Percentiles rank a stretch among this genome's conserved stretches.
phyloP scores from a whole-genome alignment of 2,797 vertebrate genomes.

The Erithacus rubecula region DNA sequence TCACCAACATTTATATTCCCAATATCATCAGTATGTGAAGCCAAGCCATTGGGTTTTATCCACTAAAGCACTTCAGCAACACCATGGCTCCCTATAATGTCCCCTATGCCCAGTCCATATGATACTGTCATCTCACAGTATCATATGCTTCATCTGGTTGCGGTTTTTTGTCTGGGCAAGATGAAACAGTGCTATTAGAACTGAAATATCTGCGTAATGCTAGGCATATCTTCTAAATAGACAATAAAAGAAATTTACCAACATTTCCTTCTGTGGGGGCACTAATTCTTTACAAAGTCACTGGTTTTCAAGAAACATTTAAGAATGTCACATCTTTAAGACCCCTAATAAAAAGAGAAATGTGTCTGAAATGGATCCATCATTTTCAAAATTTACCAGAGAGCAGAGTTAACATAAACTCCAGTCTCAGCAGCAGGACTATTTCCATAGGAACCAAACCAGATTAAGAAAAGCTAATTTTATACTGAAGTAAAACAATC shows the following conservation, averaged over 20 bases:
- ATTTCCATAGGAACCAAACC: background rate
- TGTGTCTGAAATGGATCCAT: background rate
- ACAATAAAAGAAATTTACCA: background rate
- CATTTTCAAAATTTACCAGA: background rate
- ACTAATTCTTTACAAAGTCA: background rate
- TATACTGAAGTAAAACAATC: background rate
- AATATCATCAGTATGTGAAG: background rate
- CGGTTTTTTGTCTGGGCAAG: background rate
- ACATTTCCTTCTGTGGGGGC: background rate
- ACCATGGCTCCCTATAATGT: accelerated
- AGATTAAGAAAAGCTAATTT: background rate
- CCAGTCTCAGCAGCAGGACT: background rate
- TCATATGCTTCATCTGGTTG: background rate
- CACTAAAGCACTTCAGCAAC: background rate
- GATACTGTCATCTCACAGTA: background rate
- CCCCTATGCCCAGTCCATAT: background rate
- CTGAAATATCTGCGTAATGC: background rate
- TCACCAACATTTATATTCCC: background rate
- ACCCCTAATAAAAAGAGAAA: background rate
- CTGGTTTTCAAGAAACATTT: background rate
- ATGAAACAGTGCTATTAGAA: background rate
- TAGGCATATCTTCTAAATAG: background rate
- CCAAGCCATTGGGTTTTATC: background rate
- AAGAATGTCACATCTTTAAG: background rate
- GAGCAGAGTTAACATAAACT: background rate